Evolutionary conservation across 2,113 vertebrate species (phyloP).

Genomic region (Albula glossodonta): DNA sequence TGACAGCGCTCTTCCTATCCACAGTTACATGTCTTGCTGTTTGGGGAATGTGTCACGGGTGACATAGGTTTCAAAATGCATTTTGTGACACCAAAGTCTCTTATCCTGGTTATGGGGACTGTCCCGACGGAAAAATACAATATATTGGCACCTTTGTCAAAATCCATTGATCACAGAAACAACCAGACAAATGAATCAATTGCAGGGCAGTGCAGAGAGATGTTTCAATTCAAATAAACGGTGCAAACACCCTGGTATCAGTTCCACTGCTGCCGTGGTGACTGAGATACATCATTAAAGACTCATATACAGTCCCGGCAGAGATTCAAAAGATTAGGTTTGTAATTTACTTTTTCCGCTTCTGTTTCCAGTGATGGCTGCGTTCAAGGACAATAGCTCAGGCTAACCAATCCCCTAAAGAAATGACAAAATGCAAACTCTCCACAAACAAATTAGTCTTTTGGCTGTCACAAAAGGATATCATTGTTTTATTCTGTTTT

Average conservation of each 20-base stretch:
- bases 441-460: too few species aligned
- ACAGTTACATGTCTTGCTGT: constrained; percentile 70
- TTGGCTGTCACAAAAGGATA: too few species aligned
- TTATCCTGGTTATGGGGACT: constrained; percentile 52
- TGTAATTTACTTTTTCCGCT: background rate
- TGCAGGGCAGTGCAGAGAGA: constrained; percentile 50
- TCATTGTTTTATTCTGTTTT: too few species aligned
- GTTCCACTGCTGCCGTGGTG: constrained; percentile 37
- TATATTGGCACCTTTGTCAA: constrained; percentile 67
- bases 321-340: background rate
- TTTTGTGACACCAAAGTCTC: constrained; percentile 68
- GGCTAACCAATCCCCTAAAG: too few species aligned
- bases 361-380: background rate
- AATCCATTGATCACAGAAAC: constrained; percentile 73
- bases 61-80: constrained; percentile 67
- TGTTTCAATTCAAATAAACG: constrained; percentile 63
- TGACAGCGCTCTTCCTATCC: constrained; percentile 71
- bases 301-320: background rate
- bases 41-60: constrained; percentile 69
- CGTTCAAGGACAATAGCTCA: background rate
- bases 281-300: constrained; percentile 17
- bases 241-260: constrained; percentile 48
- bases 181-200: constrained; percentile 69
- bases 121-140: constrained; percentile 56
- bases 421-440: too few species aligned